Evolutionary conservation across 2,888 invertebrate genomes (phyloP).

Genomic region (Glyphotaelius pellucidus): DNA sequence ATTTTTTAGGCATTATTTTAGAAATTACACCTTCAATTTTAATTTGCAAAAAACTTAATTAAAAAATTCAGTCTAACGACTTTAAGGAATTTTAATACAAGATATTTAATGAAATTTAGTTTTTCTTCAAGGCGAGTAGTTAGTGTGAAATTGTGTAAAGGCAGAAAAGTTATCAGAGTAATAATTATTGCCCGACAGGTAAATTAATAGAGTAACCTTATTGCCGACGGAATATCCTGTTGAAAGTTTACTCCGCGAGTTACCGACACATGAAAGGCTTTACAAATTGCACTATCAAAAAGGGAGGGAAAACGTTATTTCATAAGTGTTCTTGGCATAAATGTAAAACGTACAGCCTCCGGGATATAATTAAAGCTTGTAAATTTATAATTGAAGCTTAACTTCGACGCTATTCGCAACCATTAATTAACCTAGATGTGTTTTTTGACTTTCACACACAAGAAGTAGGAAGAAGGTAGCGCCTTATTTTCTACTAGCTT

Average conservation of each 20-base stretch:
- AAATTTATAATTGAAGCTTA: neutral
- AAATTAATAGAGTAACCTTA: conserved; percentile 17
- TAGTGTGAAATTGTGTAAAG: neutral
- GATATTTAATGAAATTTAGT: neutral
- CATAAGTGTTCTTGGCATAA: conserved; percentile 34
- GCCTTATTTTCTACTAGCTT: neutral
- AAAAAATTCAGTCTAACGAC: neutral
- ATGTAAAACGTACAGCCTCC: conserved; percentile 3
- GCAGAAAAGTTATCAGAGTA: conserved; percentile 26
- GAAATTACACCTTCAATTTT: neutral
- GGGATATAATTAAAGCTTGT: neutral
- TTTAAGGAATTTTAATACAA: neutral
- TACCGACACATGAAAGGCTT: conserved; percentile 37
- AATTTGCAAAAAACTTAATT: neutral
- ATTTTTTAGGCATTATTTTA: too few relatives aligned
- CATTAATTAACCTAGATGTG: neutral
- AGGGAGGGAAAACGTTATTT: conserved; percentile 35
- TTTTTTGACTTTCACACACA: neutral
- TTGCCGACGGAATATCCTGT: conserved; percentile 30
- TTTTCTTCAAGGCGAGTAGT: conserved; percentile 5
- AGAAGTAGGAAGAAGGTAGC: neutral
- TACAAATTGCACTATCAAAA: conserved; percentile 37
- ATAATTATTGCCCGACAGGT: conserved; percentile 31
- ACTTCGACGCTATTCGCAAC: neutral
- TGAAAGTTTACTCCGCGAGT: neutral